A percentile compares a stretch with the other conserved stretches of the same genome.
These are phyloP conservation scores for Ibidorhyncha struthersii DNA, from an alignment of 2,113 vertebrate species.

Conservation along the genomic window DNA sequence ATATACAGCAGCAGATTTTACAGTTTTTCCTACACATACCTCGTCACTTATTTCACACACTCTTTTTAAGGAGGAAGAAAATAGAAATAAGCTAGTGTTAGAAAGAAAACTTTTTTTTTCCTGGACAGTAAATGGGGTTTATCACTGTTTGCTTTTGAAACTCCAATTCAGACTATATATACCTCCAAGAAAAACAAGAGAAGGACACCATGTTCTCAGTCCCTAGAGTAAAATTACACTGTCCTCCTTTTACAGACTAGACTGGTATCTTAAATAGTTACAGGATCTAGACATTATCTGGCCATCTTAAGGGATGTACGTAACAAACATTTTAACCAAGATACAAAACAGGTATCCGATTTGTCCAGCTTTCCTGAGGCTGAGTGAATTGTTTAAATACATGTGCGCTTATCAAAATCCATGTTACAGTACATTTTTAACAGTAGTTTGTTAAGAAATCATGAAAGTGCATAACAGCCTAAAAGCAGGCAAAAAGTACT, in stretches of 20 bases:
- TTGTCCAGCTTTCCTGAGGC: constrained; percentile 73
- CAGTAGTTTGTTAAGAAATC: constrained; percentile 68
- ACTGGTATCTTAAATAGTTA: neutral
- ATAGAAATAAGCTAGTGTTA: constrained; percentile 31
- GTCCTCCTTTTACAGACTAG: constrained; percentile 9
- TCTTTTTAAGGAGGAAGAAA: constrained; percentile 20
- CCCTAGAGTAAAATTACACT: neutral
- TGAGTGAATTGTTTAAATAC: constrained; percentile 67
- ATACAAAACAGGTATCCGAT: constrained; percentile 53
- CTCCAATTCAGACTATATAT: neutral
- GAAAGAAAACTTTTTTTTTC: constrained; percentile 30
- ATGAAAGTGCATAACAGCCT: constrained; percentile 74
- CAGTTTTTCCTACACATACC: constrained; percentile 40
- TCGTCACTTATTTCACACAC: constrained; percentile 32
- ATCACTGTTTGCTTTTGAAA: constrained; percentile 25
- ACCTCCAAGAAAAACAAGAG: constrained; percentile 11
- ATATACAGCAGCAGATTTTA: constrained; percentile 55
- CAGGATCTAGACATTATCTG: constrained; percentile 23
- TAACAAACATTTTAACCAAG: constrained; percentile 55
- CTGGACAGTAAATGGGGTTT: constrained; percentile 27
- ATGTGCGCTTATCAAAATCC: constrained; percentile 69
- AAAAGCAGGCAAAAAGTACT: constrained; percentile 66
- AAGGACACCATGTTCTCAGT: neutral
- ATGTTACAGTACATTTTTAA: constrained; percentile 70
- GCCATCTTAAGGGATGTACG: neutral